Evolutionary conservation across 2,888 invertebrate genomes (phyloP), one percentile per base, ranked within the genome.

Genomic region (Drosophila mimica): DNA sequence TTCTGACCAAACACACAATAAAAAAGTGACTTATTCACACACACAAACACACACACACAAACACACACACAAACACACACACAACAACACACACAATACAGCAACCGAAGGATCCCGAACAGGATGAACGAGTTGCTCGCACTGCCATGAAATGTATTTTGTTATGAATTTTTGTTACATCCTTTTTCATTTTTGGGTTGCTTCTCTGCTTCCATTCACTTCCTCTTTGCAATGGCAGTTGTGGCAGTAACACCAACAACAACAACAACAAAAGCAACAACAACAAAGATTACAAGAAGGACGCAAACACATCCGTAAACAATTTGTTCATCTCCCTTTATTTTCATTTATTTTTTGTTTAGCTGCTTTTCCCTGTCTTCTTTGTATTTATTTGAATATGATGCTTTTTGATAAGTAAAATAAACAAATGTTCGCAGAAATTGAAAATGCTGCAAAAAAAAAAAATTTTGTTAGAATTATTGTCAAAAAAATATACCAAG

Each of bases 251-350:
- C 62, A 58, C 20, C 31, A 46, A 36, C 43, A 54, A 40, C 38
- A 54, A 46, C 31, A 46, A 48, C 43, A 54, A 40, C 38, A 54
- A 36, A 51, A 64, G 34, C 48, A 64, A n/a, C 75, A 74, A 52
- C 64, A 79, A 70, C 70, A 71, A 70, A 70, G 69, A 76, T 79
- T 76, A 81, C 78, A 71, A 78, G 78, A 74, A 76, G 83, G 89
- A 88, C 89, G 68, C 89, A 89, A 85, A 88, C 89, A 85, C 85
- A 85, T 85, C 85, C 85, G 89, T 85, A 85, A 85, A 85, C 89
- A 85, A 85, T 85, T 85, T 85, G 89, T 85, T 88, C 88, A 83
- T 88, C 82, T 79, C 82, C 75, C 58, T 71, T 71, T 71, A 68
- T 63, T 73, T 70, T 75, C 54, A 63, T 70, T 61, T 53, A 52